Evolutionary conservation across 2,888 invertebrate species (phyloP).

Genomic region (Drosophila falleni): DNA sequence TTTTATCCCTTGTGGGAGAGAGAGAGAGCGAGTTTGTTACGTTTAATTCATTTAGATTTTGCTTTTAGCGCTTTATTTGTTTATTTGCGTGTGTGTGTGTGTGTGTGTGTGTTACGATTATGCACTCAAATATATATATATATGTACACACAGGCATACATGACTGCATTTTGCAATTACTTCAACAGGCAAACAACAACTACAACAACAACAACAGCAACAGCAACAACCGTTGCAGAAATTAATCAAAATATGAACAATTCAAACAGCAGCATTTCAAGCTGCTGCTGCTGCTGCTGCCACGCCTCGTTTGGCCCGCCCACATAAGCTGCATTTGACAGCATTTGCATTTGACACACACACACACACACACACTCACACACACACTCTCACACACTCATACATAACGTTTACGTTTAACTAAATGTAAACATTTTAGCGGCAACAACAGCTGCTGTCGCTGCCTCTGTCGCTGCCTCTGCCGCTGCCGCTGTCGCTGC

Average conservation of each 20-base stretch:
- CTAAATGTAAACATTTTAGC: slow-evolving; percentile 72
- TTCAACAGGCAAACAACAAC: slow-evolving; percentile 62
- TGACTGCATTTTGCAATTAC: slow-evolving; percentile 69
- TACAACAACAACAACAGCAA: slow-evolving; percentile 5
- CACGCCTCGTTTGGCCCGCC: slow-evolving; percentile 17
- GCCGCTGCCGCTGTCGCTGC: neutral
- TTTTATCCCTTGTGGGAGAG: neutral
- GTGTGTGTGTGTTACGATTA: slow-evolving; percentile 30
- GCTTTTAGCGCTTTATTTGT: slow-evolving; percentile 70
- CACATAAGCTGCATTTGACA: slow-evolving; percentile 62
- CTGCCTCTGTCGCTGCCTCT: slow-evolving; percentile 9
- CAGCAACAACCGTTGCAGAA: slow-evolving; percentile 41
- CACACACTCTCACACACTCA: slow-evolving; percentile 1
- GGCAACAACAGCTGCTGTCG: slow-evolving; percentile 28
- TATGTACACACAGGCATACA: slow-evolving; percentile 22
- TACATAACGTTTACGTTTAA: slow-evolving; percentile 54
- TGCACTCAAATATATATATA: slow-evolving; percentile 33
- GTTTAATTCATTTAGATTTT: slow-evolving; percentile 74
- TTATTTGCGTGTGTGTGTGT: slow-evolving; percentile 54
- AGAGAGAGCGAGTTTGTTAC: slow-evolving; percentile 31
- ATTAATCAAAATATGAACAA: slow-evolving; percentile 76
- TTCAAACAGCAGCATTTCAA: slow-evolving; percentile 55
- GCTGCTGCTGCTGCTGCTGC: slow-evolving; percentile 20
- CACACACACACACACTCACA: slow-evolving; percentile 28
- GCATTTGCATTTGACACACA: slow-evolving; percentile 35